Evolutionary conservation across 2,888 invertebrate species (phyloP), one percentile per base, ranked within the genome.

Genomic region (Drosophila tanythrix): DNA sequence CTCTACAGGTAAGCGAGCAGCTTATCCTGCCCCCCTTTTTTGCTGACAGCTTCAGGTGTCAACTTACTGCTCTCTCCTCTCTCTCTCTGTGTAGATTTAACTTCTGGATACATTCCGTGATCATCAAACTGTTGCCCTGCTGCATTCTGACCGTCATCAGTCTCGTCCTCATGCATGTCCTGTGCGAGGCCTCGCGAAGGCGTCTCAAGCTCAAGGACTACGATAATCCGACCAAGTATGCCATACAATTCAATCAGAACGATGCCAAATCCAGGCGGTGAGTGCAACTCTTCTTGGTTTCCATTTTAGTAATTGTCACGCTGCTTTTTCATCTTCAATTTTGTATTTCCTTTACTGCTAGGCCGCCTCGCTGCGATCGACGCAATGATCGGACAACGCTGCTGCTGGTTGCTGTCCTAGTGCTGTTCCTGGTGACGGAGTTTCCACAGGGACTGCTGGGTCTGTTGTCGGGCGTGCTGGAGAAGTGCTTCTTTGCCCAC

Each of bases 381-480:
- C 94, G 97, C 71, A 96, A 97, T 0, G 97, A 98, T 91, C 95
- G 98, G 72, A 98, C 98, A 0, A 98, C 98, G 0, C 96, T 96
- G 92, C 97, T 98, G 96, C 93, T 98, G 46, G 94, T 98, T 2
- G 98, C 98, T 0, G 97, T 98, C 0, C 94, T 98, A 1, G 93
- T 97, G 7, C 94, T 98, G 4, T 98, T 98, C 91, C 94, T 98
- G 2, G 94, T 98, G 31, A 98, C 98, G 0, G 98, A 98, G 92
- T 95, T 98, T 70, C 98, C 98, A 0, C 97, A 97, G 88, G 97
- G 96, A 3, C 94, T 95, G 38, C 93, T 97, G 53, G 97, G 97
- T 2, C 93, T 97, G 55, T 94, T 96, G 89, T 96, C 95, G 66
- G 96, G 96, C 0, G 93, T 96, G 60, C 92, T 96, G 55, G 95